Evolutionary conservation across 2,888 invertebrate species (phyloP).

Genomic region (Ormia ochracea): DNA sequence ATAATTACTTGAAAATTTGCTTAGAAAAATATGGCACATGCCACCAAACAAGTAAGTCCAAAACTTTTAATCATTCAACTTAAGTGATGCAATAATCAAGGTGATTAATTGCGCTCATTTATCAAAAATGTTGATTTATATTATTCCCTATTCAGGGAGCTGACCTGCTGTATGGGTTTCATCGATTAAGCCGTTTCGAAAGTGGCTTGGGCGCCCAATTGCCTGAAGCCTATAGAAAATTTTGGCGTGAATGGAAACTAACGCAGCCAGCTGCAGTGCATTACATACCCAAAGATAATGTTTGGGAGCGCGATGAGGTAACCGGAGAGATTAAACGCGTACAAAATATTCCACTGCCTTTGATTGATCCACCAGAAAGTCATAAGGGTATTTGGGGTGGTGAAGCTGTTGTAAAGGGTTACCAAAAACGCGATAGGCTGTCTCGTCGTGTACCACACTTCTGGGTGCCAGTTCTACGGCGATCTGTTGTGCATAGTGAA

Average conservation of each 20-base stretch:
- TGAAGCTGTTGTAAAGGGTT: slow-evolving; percentile 94
- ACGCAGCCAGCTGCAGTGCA: slow-evolving; percentile 81
- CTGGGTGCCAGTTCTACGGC: slow-evolving; percentile 90
- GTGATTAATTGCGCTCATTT: slow-evolving; percentile 23
- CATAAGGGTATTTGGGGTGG: slow-evolving; percentile 97
- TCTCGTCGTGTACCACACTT: slow-evolving; percentile 86
- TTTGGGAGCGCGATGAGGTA: slow-evolving; percentile 84
- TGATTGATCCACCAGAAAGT: slow-evolving; percentile 87
- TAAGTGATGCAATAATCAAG: slow-evolving; percentile 72
- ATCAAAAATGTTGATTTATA: background rate
- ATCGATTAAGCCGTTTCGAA: slow-evolving; percentile 80
- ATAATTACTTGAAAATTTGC: background rate
- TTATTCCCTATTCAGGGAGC: slow-evolving; percentile 67
- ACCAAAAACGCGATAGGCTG: slow-evolving; percentile 81
- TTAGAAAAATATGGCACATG: slow-evolving; percentile 70
- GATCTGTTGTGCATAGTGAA: slow-evolving; percentile 92
- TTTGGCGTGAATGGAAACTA: slow-evolving; percentile 89
- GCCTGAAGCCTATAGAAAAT: slow-evolving; percentile 89
- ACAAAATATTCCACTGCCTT: slow-evolving; percentile 86
- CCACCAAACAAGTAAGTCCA: slow-evolving; percentile 72
- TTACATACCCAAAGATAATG: slow-evolving; percentile 85
- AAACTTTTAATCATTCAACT: background rate
- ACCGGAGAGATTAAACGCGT: slow-evolving; percentile 85
- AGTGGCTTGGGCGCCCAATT: slow-evolving; percentile 83
- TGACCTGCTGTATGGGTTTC: slow-evolving; percentile 77